Base-by-base conservation (phyloP, 1,140 invertebrate genomes). In the Homalodisca vitripennis region DNA sequence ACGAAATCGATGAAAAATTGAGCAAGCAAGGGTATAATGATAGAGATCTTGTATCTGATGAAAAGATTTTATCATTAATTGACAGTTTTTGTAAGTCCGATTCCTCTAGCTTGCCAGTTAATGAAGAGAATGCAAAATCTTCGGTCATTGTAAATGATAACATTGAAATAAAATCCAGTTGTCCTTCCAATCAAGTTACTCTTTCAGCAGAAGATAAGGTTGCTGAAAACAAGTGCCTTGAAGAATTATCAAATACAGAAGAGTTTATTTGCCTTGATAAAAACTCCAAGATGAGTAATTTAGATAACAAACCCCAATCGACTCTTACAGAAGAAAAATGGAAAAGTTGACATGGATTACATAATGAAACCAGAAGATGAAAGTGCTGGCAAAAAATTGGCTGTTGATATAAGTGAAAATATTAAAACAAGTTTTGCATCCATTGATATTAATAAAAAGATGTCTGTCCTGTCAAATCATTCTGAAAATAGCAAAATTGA, bases 71-170 rank as follows among this genome's bases (percentile, higher is more conserved):
- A 31, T 53, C 46, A 6, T 17, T 51, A n/a, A 67, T 67, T 17
- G 65, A 67, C 30, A 67, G 48, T 29, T 53, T 53, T 67, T 67
- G 46, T 30, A 6, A 53, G 12, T 53, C 65, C 1, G 46, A 53
- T 53, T n/a, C 26, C 10, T 10, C 55, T 3, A 26, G 29, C 55
- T 60, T 60, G 6, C 14, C 55, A 27, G 29, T 10, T 29, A 26
- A 60, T 60, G 55, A 60, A 27, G 24, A 22, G 3, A 30, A 22
- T 6, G 22, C 26, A 30, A 24, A 60, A 60, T 27, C 27, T 29
- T 12, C 55, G 3, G 22, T 17, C 6, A 17, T 51, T 51, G 48
- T 20, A 51, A 51, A 51, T 30, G 55, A 60, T 10, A 6, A 41
- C 34, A 41, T 41, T 41, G 34, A 41, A 41, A 6, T 6, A 60